phyloP scores from a whole-genome alignment of 2,888 invertebrate species.

The Metallyticus violacea region DNA sequence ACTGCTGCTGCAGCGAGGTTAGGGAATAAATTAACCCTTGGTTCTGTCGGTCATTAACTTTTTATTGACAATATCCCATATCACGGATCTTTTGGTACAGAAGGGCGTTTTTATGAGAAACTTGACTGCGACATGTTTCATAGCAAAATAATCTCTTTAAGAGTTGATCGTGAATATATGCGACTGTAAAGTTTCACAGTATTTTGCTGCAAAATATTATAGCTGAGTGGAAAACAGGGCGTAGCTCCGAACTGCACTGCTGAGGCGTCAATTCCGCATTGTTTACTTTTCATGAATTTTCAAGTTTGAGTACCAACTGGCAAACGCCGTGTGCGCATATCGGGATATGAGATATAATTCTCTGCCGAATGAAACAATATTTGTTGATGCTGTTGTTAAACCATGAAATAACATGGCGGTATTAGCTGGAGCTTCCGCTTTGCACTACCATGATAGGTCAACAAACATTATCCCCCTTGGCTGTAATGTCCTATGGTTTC shows the following conservation, averaged over 20 bases:
- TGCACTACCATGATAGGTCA: not conserved
- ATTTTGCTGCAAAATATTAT: not conserved
- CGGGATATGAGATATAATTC: not conserved
- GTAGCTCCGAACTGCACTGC: too few species aligned
- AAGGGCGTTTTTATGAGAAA: too few species aligned
- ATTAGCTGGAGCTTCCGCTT: not conserved
- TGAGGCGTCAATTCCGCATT: not conserved
- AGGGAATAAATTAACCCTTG: too few species aligned
- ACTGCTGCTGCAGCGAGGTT: too few species aligned
- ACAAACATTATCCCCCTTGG: not conserved
- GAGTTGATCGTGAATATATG: too few species aligned
- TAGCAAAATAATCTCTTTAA: too few species aligned
- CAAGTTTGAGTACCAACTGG: not conserved
- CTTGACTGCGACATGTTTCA: too few species aligned
- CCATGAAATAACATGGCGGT: not conserved
- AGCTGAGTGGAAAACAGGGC: not conserved
- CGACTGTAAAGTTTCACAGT: not conserved
- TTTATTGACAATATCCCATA: too few species aligned
- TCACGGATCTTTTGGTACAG: too few species aligned
- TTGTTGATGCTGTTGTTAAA: not conserved
- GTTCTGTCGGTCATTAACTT: too few species aligned
- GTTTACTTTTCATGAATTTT: not conserved
- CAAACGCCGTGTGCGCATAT: not conserved
- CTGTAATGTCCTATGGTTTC: not conserved
- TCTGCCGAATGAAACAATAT: not conserved